Evolutionary conservation across 2,888 invertebrate species (phyloP).

Genomic region (Anthrax anthrax): DNA sequence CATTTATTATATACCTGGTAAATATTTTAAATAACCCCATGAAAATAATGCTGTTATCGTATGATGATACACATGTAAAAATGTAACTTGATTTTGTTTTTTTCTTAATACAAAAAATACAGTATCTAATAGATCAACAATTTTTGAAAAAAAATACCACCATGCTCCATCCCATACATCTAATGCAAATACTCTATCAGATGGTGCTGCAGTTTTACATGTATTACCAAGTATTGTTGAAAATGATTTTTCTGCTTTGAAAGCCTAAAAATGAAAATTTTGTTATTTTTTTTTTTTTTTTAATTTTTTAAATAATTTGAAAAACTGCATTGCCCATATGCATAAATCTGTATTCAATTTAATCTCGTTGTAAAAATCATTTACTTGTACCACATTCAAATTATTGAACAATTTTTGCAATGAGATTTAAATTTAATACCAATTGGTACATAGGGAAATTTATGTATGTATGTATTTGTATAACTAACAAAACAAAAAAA

Average conservation of each 20-base stretch:
- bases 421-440: no score
- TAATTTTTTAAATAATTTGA: no score
- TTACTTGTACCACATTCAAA: no score
- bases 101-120: constrained; percentile 82
- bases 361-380: no score
- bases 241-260: constrained; percentile 37
- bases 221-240: constrained; percentile 41
- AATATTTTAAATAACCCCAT: constrained; percentile 65
- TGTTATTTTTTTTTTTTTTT: no score
- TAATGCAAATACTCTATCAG: constrained; percentile 16
- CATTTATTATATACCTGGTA: constrained; percentile 48
- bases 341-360: no score
- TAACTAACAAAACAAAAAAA: constrained; percentile 3
- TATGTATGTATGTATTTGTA: no score
- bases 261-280: constrained; percentile 40
- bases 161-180: constrained; percentile 40
- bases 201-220: constrained; percentile 4
- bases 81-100: constrained; percentile 75
- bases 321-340: no score
- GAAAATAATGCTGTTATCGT: constrained; percentile 62
- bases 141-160: constrained; percentile 69
- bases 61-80: constrained; percentile 83
- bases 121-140: constrained; percentile 64
- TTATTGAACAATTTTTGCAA: no score
- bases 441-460: no score